Conservation (phyloP, 2,797 vertebrate genomes). For the Spinibarbus caldwelli region DNA sequence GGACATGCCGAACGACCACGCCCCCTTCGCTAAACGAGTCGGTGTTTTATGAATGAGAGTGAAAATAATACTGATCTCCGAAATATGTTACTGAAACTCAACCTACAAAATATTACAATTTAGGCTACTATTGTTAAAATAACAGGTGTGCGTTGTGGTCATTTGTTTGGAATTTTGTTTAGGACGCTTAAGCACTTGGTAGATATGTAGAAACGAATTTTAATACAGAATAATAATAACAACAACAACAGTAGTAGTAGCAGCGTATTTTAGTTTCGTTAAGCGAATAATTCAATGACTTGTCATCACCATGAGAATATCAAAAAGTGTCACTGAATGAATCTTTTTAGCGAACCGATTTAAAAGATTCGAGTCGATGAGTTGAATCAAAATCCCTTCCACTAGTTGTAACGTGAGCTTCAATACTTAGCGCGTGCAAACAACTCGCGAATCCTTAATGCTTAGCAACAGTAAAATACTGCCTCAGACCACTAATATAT, state of each 20-base stretch:
- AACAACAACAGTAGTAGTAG: fast-evolving
- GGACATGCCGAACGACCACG: background rate
- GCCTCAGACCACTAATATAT: background rate
- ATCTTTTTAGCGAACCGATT: background rate
- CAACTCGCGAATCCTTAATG: background rate
- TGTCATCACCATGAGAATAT: background rate
- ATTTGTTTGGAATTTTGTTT: background rate
- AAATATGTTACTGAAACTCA: background rate
- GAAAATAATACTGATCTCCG: too few species aligned
- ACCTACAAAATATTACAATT: too few species aligned
- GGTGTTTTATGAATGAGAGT: background rate
- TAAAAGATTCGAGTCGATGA: background rate
- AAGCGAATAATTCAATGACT: background rate
- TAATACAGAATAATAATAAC: background rate
- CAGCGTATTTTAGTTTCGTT: background rate
- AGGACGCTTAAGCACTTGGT: too few species aligned
- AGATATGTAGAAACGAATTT: background rate
- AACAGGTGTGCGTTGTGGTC: background rate
- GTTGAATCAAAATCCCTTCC: background rate
- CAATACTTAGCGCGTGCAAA: too few species aligned
- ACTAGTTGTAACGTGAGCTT: conserved; percentile 6
- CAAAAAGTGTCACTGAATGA: background rate
- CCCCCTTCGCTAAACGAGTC: background rate
- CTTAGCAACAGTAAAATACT: conserved; percentile 8
- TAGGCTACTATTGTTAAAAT: background rate